phyloP scores from a whole-genome alignment of 2,797 vertebrate genomes.

The Gila robusta region DNA sequence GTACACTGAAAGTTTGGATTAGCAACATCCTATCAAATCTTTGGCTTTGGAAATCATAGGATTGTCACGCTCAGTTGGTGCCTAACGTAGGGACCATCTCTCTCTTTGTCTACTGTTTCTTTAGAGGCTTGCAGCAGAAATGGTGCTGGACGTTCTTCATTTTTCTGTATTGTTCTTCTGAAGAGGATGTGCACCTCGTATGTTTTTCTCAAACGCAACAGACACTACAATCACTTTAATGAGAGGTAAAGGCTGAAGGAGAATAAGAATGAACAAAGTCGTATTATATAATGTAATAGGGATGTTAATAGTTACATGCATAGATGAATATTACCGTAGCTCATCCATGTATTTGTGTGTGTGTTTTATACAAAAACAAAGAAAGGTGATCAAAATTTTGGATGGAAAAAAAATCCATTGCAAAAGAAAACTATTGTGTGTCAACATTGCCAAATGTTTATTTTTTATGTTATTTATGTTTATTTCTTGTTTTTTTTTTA shows the following conservation, averaged over 20 bases:
- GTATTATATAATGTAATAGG: slow-evolving; percentile 60
- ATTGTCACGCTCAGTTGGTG: background rate
- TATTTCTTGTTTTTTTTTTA: slow-evolving; percentile 77
- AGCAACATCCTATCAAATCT: slow-evolving; percentile 1
- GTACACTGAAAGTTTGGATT: background rate
- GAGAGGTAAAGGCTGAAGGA: slow-evolving; percentile 30
- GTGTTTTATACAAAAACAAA: slow-evolving; percentile 61
- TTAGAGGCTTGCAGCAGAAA: slow-evolving; percentile 10
- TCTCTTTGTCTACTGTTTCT: slow-evolving; percentile 26
- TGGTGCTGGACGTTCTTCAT: background rate
- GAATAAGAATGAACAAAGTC: slow-evolving; percentile 56
- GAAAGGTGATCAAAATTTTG: slow-evolving; percentile 52
- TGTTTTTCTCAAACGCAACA: slow-evolving; percentile 37
- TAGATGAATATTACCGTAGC: slow-evolving; percentile 68
- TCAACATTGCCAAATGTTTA: slow-evolving; percentile 79
- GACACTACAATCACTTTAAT: slow-evolving; percentile 58
- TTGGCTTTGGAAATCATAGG: slow-evolving; percentile 8
- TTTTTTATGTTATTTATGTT: slow-evolving; percentile 73
- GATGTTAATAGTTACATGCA: slow-evolving; percentile 66
- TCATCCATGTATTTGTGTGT: slow-evolving; percentile 67
- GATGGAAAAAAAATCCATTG: slow-evolving; percentile 58
- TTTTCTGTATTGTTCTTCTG: background rate
- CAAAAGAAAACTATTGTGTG: slow-evolving; percentile 61
- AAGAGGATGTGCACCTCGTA: slow-evolving; percentile 23
- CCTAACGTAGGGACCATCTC: slow-evolving; percentile 5